These are phyloP conservation scores for Cheirogaleus medius DNA, from an alignment of 2,113 vertebrate species.

Conservation along the genomic window DNA sequence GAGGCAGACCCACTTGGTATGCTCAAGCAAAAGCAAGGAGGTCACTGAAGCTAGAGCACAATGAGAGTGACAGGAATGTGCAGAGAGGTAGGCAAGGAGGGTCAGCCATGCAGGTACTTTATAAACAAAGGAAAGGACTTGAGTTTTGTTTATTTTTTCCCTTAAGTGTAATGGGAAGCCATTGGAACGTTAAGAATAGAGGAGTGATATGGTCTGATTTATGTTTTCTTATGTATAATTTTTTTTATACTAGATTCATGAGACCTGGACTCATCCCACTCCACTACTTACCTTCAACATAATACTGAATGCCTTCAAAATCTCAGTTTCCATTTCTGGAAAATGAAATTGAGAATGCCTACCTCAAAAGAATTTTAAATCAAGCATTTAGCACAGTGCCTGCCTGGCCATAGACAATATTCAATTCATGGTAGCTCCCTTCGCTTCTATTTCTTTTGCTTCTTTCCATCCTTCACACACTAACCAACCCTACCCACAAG, in stretches of 20 bases:
- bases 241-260: neutral
- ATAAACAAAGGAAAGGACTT: neutral
- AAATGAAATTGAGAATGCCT: slow-evolving; percentile 13
- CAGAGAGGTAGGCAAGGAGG: neutral
- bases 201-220: neutral
- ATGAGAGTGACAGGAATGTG: neutral
- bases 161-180: neutral
- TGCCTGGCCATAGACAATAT: neutral
- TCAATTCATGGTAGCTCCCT: neutral
- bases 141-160: neutral
- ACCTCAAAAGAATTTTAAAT: slow-evolving; percentile 1
- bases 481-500: neutral
- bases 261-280: neutral
- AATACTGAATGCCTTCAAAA: slow-evolving; percentile 20
- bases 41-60: neutral
- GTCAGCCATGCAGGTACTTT: neutral
- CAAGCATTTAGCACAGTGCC: neutral
- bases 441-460: neutral
- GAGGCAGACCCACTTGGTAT: neutral
- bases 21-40: neutral
- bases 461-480: neutral
- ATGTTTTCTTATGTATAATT: neutral
- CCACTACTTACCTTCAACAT: neutral
- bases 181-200: neutral
- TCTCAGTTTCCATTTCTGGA: neutral